Conservation (phyloP, 2,888 invertebrate species). For the Abrostola tripartita region DNA sequence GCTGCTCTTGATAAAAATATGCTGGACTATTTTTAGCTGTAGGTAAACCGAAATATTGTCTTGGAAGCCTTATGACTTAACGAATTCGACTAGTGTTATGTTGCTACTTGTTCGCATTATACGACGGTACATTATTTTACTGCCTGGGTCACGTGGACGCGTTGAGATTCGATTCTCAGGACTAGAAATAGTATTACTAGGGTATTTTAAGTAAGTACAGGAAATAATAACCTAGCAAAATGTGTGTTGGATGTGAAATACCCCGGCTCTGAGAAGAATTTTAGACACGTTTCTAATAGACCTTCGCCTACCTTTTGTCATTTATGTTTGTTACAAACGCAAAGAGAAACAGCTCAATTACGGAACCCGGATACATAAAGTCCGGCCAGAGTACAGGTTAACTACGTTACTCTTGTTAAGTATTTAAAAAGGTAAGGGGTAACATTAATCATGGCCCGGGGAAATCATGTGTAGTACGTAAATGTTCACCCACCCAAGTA, state of each 20-base stretch:
- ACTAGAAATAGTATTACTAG: too few relatives aligned
- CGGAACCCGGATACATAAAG: slow-evolving; percentile 34
- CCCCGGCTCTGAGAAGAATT: too few relatives aligned
- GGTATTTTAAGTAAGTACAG: too few relatives aligned
- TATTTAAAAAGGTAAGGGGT: slow-evolving; percentile 46
- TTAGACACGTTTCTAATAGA: too few relatives aligned
- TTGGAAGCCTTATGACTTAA: slow-evolving; percentile 32
- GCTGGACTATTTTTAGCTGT: slow-evolving; percentile 21
- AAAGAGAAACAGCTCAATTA: slow-evolving; percentile 30
- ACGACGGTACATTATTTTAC: neutral
- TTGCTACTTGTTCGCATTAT: slow-evolving; percentile 15
- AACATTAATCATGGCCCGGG: slow-evolving; percentile 36
- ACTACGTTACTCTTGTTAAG: slow-evolving; percentile 39
- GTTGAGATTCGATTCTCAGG: neutral
- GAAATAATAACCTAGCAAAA: too few relatives aligned
- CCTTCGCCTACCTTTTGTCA: slow-evolving; percentile 18
- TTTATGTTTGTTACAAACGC: slow-evolving; percentile 25
- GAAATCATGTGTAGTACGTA: slow-evolving; percentile 43
- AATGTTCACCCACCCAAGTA: slow-evolving; percentile 47
- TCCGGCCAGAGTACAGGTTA: slow-evolving; percentile 21
- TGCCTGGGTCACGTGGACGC: neutral
- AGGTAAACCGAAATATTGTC: slow-evolving; percentile 27
- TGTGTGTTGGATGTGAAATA: too few relatives aligned
- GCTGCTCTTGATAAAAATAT: slow-evolving; percentile 12
- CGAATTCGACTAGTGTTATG: slow-evolving; percentile 44